Base-by-base conservation (phyloP, 2,797 vertebrate species). In the Hippopotamyrus pictus region DNA sequence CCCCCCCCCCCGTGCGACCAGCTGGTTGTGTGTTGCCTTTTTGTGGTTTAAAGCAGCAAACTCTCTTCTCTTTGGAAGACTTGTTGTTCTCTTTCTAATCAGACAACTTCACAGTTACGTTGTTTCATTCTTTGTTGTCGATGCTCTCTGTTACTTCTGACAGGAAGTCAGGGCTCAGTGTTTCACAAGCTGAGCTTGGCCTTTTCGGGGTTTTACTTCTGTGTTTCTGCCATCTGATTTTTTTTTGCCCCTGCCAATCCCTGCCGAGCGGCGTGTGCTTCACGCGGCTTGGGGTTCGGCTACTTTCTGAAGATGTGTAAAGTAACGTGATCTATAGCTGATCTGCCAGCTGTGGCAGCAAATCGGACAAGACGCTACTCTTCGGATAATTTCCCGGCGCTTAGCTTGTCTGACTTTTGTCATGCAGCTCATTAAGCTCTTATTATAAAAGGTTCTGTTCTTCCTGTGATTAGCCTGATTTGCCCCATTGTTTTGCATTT, bases 51-150 rank as follows among this genome's bases (percentile, higher is more conserved):
- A 87, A 53, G 53, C 54, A 1, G 41, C 37, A 5, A 14, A 62
- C 46, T 12, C 82, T 50, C 46, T 84, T 84, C 82, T 84, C 82
- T 84, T 29, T 25, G 22, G 82, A 41, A 8, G 29, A 69, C 37
- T 33, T 44, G 41, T 50, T 84, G 82, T 50, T 50, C 82, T 84
- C 44, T 84, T 84, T 84, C 82, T 29, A 25, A n/a, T 51, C 41
- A 50, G n/a, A 5, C 82, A n/a, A 84, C 41, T 84, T 50, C 82
- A 22, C 69, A 79, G 73, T 79, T 25, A 11, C 14, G n/a, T 29
- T 84, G 82, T 84, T 84, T 84, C 82, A 84, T 5, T 87, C 85
- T 57, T 37, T 54, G 50, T 57, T 59, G 51, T 87, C 7, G 51
- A 1, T 19, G 29, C 51, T 25, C n/a, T 51, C 53, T 59, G 29